phyloP scores from a whole-genome alignment of 2,888 invertebrate species.

The Baronia brevicornis region DNA sequence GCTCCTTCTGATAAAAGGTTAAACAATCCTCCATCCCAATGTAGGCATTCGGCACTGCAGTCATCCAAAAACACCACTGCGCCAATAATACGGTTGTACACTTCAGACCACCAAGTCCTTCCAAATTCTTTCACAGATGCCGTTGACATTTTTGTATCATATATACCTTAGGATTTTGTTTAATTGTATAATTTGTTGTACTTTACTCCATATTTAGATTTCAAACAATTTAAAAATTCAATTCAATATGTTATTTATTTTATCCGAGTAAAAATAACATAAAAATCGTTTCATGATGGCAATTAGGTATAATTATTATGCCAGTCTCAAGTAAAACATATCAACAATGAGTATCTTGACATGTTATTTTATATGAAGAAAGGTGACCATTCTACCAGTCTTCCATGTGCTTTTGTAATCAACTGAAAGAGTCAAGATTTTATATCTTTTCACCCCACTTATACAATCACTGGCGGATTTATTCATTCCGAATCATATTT shows the following conservation, averaged over 20 bases:
- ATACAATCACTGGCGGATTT: too few species aligned
- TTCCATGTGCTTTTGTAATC: too few species aligned
- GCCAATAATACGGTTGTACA: conserved; percentile 75
- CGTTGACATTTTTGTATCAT: conserved; percentile 28
- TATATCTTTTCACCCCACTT: too few species aligned
- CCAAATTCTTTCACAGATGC: conserved; percentile 58
- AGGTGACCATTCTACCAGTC: too few species aligned
- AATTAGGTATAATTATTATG: too few species aligned
- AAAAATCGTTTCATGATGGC: too few species aligned
- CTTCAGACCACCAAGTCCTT: conserved; percentile 76
- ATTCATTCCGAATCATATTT: too few species aligned
- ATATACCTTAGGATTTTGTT: background rate
- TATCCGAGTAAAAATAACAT: too few species aligned
- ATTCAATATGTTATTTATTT: conserved; percentile 15
- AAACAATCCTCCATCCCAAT: conserved; percentile 81
- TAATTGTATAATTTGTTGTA: background rate
- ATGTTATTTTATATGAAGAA: too few species aligned
- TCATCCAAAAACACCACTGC: conserved; percentile 80
- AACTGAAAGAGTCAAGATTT: too few species aligned
- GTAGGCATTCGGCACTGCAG: conserved; percentile 78
- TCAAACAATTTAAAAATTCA: background rate
- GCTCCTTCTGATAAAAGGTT: conserved; percentile 77
- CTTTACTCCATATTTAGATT: conserved; percentile 3
- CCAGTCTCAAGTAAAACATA: too few species aligned
- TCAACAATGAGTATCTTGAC: too few species aligned